A percentile compares a stretch with the other conserved stretches of the same genome.
phyloP scores from a whole-genome alignment of 2,113 vertebrate species.

The Heterochromis multidens region DNA sequence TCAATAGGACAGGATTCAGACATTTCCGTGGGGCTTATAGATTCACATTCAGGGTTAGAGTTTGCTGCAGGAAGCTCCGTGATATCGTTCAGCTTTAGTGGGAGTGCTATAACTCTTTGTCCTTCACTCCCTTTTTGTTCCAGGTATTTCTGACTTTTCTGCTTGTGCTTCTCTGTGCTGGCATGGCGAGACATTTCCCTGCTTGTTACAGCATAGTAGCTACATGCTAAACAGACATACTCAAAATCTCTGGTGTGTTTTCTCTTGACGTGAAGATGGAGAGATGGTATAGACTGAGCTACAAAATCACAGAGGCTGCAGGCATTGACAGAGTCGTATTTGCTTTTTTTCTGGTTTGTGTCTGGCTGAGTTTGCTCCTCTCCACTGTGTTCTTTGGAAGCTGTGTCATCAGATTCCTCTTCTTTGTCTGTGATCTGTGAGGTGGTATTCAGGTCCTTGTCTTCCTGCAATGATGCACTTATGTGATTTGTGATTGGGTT shows the following conservation, averaged over 20 bases:
- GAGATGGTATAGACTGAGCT: slow-evolving; percentile 85
- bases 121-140: slow-evolving; percentile 22
- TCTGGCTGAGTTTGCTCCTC: slow-evolving; percentile 40
- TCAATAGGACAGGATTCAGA: slow-evolving; percentile 13
- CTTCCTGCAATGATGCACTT: background rate
- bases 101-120: background rate
- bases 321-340: slow-evolving; percentile 62
- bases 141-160: slow-evolving; percentile 82
- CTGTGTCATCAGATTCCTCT: slow-evolving; percentile 33
- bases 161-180: slow-evolving; percentile 90
- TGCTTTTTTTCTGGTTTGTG: slow-evolving; percentile 52
- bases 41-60: background rate
- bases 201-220: slow-evolving; percentile 90
- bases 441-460: background rate
- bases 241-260: slow-evolving; percentile 94
- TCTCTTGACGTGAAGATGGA: slow-evolving; percentile 88
- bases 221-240: slow-evolving; percentile 92
- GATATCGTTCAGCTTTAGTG: background rate
- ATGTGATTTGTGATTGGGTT: slow-evolving; percentile 34
- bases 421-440: background rate
- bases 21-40: background rate
- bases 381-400: slow-evolving; percentile 24
- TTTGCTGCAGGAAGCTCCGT: background rate
- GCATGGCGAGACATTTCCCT: slow-evolving; percentile 92
- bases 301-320: slow-evolving; percentile 85